Conservation (phyloP, 30 jellyfish, hydroid and myxozoan genomes). For the Hydractinia symbiolongicarpus region DNA sequence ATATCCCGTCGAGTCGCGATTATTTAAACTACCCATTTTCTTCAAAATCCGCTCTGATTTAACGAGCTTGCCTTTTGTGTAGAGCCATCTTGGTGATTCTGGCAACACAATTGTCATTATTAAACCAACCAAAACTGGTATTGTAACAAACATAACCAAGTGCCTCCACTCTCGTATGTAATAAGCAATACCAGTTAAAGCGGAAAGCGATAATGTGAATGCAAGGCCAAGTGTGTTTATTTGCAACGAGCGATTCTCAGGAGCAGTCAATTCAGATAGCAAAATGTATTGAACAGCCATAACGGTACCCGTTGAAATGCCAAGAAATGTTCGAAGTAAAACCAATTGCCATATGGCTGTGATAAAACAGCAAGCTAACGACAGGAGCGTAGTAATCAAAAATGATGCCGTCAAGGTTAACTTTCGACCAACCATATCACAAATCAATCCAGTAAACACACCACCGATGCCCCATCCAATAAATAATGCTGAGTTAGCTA, state of each 20-base stretch:
- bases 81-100: conserved; percentile 18
- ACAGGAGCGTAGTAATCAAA: neutral
- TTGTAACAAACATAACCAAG: neutral
- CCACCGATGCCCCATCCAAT: conserved; percentile 24
- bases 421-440: conserved; percentile 12
- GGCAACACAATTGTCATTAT: neutral
- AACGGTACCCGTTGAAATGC: neutral
- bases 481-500: conserved; percentile 1
- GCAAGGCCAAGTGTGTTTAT: neutral
- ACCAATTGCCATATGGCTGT: conserved; percentile 19
- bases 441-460: neutral
- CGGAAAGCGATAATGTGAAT: neutral
- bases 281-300: neutral
- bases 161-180: conserved; percentile 1
- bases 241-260: neutral
- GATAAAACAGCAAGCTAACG: neutral
- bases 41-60: conserved; percentile 7
- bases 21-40: neutral
- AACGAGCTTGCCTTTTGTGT: neutral
- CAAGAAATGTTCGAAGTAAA: neutral
- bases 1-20: neutral
- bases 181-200: neutral
- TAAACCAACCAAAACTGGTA: neutral
- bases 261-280: neutral
- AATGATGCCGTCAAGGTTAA: neutral